Base-by-base conservation (phyloP, 2,888 invertebrate species). In the Biston stratarius region DNA sequence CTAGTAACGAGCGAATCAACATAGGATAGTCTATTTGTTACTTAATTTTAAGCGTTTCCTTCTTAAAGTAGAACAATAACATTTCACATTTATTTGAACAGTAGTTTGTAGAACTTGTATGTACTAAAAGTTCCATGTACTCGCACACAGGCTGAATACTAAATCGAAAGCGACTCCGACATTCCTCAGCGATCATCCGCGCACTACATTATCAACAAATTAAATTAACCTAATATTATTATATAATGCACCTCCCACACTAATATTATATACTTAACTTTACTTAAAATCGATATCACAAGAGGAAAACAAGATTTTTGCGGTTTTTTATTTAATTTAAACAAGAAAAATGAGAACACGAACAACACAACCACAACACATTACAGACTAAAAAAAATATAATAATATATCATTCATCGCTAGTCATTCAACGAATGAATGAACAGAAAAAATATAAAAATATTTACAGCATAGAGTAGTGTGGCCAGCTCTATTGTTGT, bases 101-200 rank as follows among this genome's bases (percentile, higher is more conserved):
- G 69, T 77, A 74, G 77, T 71, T 77, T 72, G 78, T 80, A 51
- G 33, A 59, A 49, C 49, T 42, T 33, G 40, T 59, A 49, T 49
- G 59, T 49, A 80, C 64, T 75, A 76, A 64, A 74, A 82, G 78
- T 80, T 79, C 77, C 71, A 75, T 70, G 77, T 75, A 79, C 75
- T 77, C 76, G 74, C 70, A 88, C 88, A 85, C 86, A 84, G 80
- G 79, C 81, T 82, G 89, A 89, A 89, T 89, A 88, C 83, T 81
- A 87, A 89, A 85, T 83, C 75, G 80, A 79, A 80, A 83, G 80
- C 75, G 83, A 83, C 80, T 84, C 81, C 76, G 82, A 86, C 86
- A 89, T 88, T 88, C 86, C 86, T 77, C 69, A 76, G 68, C 70
- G 67, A 77, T 79, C 83, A 83, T 77, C 82, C 85, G 86, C 83